phyloP scores from a whole-genome alignment of 1,140 invertebrate genomes.

The Chironomus striatipennis region DNA sequence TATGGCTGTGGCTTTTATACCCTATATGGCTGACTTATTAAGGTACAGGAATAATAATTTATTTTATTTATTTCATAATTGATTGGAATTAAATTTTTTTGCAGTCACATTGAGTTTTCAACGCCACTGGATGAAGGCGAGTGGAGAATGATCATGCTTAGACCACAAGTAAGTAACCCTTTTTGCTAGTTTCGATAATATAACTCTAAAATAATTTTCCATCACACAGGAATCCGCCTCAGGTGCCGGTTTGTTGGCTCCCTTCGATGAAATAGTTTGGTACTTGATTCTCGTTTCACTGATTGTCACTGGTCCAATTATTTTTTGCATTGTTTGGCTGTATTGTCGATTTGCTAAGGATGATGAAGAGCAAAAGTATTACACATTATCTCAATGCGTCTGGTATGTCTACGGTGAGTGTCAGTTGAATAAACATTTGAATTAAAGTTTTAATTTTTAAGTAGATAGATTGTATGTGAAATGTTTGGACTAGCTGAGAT shows the following conservation, averaged over 20 bases:
- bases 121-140: conserved; percentile 58
- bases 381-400: conserved; percentile 56
- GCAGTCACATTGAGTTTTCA: conserved; percentile 24
- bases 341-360: conserved; percentile 46
- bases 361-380: conserved; percentile 45
- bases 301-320: conserved; percentile 63
- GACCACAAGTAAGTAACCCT: conserved; percentile 51
- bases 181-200: too few relatives aligned
- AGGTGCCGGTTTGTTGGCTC: conserved; percentile 72
- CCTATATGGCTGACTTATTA: conserved; percentile 50
- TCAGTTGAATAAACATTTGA: too few relatives aligned
- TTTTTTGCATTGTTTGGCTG: conserved; percentile 61
- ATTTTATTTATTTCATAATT: conserved; percentile 45
- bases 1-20: conserved; percentile 66
- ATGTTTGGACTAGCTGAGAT: too few relatives aligned
- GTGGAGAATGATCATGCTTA: conserved; percentile 67
- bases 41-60: conserved; percentile 39
- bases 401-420: conserved; percentile 73
- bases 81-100: background rate
- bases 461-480: too few relatives aligned
- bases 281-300: conserved; percentile 61
- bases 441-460: too few relatives aligned
- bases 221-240: conserved; percentile 56
- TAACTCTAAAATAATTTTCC: background rate
- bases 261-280: conserved; percentile 71